Evolutionary conservation across 2,888 invertebrate species (phyloP).

Genomic region (Malthinus seriepunctatus): DNA sequence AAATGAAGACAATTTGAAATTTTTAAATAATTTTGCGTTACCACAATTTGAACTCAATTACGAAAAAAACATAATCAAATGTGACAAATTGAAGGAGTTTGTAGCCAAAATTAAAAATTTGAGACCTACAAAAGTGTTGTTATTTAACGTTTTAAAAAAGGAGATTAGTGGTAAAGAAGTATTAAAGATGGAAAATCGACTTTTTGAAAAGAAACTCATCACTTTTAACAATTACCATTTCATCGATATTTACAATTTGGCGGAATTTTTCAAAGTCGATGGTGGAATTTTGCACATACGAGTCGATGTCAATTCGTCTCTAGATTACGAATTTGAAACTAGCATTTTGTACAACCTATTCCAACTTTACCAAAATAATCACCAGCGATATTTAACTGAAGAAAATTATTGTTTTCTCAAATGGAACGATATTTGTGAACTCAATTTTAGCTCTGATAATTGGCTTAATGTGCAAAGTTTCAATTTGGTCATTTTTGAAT

Average conservation of each 20-base stretch:
- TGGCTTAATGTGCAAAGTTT: neutral
- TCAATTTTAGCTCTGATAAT: neutral
- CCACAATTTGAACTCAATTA: slow-evolving; percentile 12
- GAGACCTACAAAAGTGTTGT: neutral
- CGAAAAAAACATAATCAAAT: slow-evolving; percentile 9
- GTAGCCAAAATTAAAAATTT: slow-evolving; percentile 16
- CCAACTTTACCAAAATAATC: slow-evolving; percentile 1
- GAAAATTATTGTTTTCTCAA: neutral
- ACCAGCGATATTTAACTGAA: neutral
- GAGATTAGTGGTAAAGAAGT: neutral
- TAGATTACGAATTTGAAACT: slow-evolving; percentile 13
- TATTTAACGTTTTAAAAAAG: slow-evolving; percentile 6
- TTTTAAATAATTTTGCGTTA: neutral
- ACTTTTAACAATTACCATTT: slow-evolving; percentile 13
- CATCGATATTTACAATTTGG: slow-evolving; percentile 17
- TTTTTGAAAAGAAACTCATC: slow-evolving; percentile 2
- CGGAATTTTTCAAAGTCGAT: slow-evolving; percentile 4
- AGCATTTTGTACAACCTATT: slow-evolving; percentile 14
- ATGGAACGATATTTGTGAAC: slow-evolving; percentile 3
- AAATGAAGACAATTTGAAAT: neutral
- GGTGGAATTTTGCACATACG: slow-evolving; percentile 10
- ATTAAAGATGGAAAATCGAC: slow-evolving; percentile 7
- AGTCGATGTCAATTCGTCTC: neutral
- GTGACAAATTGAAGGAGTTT: neutral
- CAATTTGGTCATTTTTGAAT: slow-evolving; percentile 12